Evolutionary conservation across 2,113 vertebrate genomes (phyloP), one percentile per base, ranked within the genome.

Genomic region (Dendropsophus ebraccatus): DNA sequence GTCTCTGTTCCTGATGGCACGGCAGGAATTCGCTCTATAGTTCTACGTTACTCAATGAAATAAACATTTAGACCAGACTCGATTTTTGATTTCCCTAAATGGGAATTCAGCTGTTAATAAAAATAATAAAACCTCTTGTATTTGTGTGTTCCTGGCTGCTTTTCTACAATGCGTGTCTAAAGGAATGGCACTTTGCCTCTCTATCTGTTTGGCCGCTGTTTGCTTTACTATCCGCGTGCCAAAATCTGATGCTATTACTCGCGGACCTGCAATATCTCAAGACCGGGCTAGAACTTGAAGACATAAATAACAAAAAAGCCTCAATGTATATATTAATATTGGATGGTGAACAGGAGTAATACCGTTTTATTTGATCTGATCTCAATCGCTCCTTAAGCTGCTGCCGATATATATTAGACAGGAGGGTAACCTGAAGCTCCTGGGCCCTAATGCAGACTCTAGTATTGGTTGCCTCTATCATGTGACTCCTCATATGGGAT

Each of bases 21-120:
- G 50, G 25, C 54, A 58, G 30, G 54, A 49, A 77, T 60, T 62
- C 12, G 50, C 28, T 77, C 28, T 30, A 67, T 67, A 13, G 56
- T 25, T 41, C 62, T 30, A 76, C 19, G 47, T 67, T 47, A 62
- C 21, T 12, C 35, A 77, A 77, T 21, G 19, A 67, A 37, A 60
- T 30, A 77, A 85, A 76, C 19, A 65, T 54, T 76, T 45, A 52
- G 28, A 60, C n/a, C 49, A 65, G 41, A 85, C 73, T 65, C 72
- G 28, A 25, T 45, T 32, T 77, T 77, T 60, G 45, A 85, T 85
- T 74, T 65, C 83, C 83, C 73, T 62, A 77, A 76, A 62, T 76
- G 83, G 41, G 72, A 76, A 67, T 85, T 65, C n/a, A 50, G 45
- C 35, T 62, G 25, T 77, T 74, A 74, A 65, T 45, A 49, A 72